These are phyloP conservation scores for Phyllotreta striolata DNA, from an alignment of 2,888 invertebrate species.

Conservation along the genomic window DNA sequence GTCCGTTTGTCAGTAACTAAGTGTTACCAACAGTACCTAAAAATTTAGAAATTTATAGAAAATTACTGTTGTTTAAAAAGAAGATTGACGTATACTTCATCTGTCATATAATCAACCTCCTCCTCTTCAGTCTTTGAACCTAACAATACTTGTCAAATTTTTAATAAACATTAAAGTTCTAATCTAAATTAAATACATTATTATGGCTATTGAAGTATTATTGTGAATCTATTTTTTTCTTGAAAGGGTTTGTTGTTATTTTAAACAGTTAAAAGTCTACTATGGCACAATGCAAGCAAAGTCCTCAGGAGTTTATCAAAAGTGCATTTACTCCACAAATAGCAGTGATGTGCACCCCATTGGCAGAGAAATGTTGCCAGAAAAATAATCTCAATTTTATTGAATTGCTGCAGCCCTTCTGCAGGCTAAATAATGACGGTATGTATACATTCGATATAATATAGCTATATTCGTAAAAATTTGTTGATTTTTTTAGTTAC, in stretches of 20 bases:
- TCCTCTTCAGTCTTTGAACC: background rate
- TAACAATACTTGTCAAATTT: conserved; percentile 9
- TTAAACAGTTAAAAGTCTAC: conserved; percentile 26
- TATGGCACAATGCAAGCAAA: conserved; percentile 71
- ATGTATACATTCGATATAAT: conserved; percentile 43
- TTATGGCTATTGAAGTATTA: background rate
- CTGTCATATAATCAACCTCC: too few species aligned
- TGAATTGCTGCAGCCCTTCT: conserved; percentile 91
- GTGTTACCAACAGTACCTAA: too few species aligned
- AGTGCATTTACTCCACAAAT: conserved; percentile 90
- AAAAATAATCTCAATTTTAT: conserved; percentile 92
- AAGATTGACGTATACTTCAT: too few species aligned
- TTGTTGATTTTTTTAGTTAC: conserved; percentile 68
- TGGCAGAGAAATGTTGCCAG: conserved; percentile 84
- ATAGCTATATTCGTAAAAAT: background rate
- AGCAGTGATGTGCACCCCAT: conserved; percentile 82
- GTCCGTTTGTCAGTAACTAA: too few species aligned
- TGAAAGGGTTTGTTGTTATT: background rate
- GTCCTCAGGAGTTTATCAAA: conserved; percentile 86
- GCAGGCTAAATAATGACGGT: conserved; percentile 78
- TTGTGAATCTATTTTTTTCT: too few species aligned
- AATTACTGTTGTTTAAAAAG: too few species aligned
- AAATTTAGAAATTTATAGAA: too few species aligned
- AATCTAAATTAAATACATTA: conserved; percentile 7
- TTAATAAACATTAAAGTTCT: conserved; percentile 7